Base-by-base conservation (phyloP, 2,888 invertebrate species). In the Dasypolia templi region DNA sequence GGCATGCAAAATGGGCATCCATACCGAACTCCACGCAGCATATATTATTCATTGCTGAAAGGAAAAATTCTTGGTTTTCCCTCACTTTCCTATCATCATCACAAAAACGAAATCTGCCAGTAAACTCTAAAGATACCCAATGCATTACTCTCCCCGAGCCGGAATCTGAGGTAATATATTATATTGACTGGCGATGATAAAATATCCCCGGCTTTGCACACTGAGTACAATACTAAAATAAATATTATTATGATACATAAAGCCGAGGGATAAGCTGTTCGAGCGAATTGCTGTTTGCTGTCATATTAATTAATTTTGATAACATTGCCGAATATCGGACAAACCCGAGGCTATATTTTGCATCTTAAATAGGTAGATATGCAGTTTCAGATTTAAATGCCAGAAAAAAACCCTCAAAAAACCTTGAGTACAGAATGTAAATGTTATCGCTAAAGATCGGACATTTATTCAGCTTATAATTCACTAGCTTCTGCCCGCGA, bases 211-310 rank as follows among this genome's bases (percentile, higher is more conserved):
- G 74, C 58, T 69, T 75, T 29, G 65, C 71, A 73, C 74, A 42
- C 70, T 63, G 63, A 79, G 71, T 77, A 56, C 42, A 72, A 42
- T 71, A 83, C 74, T 81, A 72, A 86, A 83, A 86, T 86, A 77
- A 81, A 81, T 78, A 78, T 79, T 78, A 78, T 79, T 77, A 78
- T 83, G 70, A 76, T 75, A 86, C 76, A 71, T 75, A 71, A 68
- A 77, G 51, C 67, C 69, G 44, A 72, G 71, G 67, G 70, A 86
- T 75, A 69, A 81, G 64, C 76, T 71, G 78, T 71, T 74, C 70
- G 12, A 72, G 64, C 75, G 64, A 72, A 56, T 81, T 75, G 75
- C 58, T 83, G 76, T 79, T 84, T 69, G 64, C 56, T 69, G 68
- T 74, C 75, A 79, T 75, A 73, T 75, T 86, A 77, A 81, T 77